Base-by-base conservation (phyloP, 2,888 invertebrate species). In the Odontocolon sp. region DNA sequence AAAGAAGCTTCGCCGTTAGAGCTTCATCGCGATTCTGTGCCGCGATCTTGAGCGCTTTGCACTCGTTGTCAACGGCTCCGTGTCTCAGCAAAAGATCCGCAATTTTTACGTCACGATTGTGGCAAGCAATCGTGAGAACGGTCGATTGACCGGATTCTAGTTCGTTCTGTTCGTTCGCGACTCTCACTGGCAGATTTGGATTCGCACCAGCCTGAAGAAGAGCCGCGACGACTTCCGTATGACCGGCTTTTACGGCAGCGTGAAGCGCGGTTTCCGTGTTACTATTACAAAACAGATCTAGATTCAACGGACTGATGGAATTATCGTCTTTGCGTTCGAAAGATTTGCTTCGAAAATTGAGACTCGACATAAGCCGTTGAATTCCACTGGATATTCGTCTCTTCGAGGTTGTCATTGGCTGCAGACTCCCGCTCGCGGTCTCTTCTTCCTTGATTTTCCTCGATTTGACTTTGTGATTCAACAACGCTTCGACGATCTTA, bases 41-140 rank as follows among this genome's bases (percentile, higher is more conserved):
- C 3, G 96, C 96, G 78, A 96, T 94, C 31, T 93, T 91, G 47
- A 98, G 92, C 2, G 98, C 98, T 81, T 94, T 93, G 69, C 96
- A 95, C 74, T 96, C 95, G 72, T 97, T 96, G 92, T 99, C 99
- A 16, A 95, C 92, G 0, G 98, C 98, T 16, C 97, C 97, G 86
- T 94, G 93, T 82, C 93, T 93, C 59, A 98, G 90, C 54, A 98
- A 91, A 63, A 96, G 89, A 86, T 96, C 96, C n/a, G 95, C 94
- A 85, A 96, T 93, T 23, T 94, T 92, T 23, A 93, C 91, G 85
- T 95, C 95, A 40, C 94, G 92, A 81, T 94, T 93, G 70, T 93
- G 92, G 81, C 94, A 94, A 9, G 96, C 95, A 87, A 95, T 94
- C 40, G 94, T 93, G 36, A 96, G 89, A 0, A 94, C 92, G 79